Base-by-base conservation (phyloP, 2,888 invertebrate genomes). In the Lapara coniferarum region DNA sequence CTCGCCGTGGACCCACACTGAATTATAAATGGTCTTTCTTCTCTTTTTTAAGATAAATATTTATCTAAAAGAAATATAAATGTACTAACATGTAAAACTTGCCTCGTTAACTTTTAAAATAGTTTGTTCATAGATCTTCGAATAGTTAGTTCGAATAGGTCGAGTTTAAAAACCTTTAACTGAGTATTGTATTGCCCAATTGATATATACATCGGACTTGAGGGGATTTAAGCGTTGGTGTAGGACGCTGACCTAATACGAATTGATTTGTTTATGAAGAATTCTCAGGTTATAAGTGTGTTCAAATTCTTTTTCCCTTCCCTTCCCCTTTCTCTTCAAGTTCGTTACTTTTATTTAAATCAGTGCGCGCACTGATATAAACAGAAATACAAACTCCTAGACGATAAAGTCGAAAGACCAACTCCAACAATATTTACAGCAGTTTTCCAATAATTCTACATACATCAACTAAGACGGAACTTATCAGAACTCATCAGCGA, bases 1-100 rank as follows among this genome's bases (percentile, higher is more conserved):
- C 71, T n/a, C 80, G 70, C 76, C 49, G 46, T 13, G 49, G 46
- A 63, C 63, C 63, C 63, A 46, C 13, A 19, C 63, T 73, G 68
- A 75, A 68, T 77, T 74, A 79, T 77, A 70, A 77, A 63, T 63
- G 12, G 19, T 19, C 63, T 63, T 63, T 63, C 63, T 46, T 56
- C 49, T 49, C 53, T 49, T 14, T 49, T 57, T 49, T 25, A 25
- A 51, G 5, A 58, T 49, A 51, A 55, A 55, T 58, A 37, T 68
- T 52, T 68, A 51, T 49, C 58, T 68, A 8, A 63, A 46, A 63
- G 55, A 55, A 19, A 55, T 19, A 55, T 55, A 63, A 63, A 46
- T 19, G 46, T 49, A 25, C 12, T 49, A 49, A 49, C 12, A 49
- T 13, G 7, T 63, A 49, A 19, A 19, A 37, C 37, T 37, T 37